Evolutionary conservation across 2,888 invertebrate genomes (phyloP).

Genomic region (Pseudolycoriella hygida): DNA sequence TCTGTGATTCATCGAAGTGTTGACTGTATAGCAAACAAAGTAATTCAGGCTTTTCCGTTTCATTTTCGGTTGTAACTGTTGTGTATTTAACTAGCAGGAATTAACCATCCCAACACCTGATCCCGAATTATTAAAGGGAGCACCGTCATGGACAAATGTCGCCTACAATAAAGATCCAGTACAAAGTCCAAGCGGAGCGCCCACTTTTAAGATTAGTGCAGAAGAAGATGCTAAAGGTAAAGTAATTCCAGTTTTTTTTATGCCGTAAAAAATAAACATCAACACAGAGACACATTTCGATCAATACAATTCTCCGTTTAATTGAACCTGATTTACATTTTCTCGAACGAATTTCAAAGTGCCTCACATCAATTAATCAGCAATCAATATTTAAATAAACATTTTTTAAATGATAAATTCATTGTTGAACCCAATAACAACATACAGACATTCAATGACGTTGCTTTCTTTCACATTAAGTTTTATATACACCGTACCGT

Average conservation of each 20-base stretch:
- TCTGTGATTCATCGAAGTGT: slow-evolving; percentile 55
- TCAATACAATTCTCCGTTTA: too few species aligned
- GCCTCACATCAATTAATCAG: too few species aligned
- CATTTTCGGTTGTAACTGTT: too few species aligned
- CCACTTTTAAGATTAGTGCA: slow-evolving; percentile 18
- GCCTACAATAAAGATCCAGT: slow-evolving; percentile 22
- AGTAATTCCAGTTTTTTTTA: too few species aligned
- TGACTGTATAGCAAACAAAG: slow-evolving; percentile 58
- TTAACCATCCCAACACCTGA: slow-evolving; percentile 6
- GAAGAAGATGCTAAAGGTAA: slow-evolving; percentile 42
- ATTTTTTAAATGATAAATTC: too few species aligned
- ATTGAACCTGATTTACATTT: too few species aligned
- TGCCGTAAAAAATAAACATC: slow-evolving; percentile 8
- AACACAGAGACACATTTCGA: neutral
- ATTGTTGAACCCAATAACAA: too few species aligned
- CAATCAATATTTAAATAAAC: too few species aligned
- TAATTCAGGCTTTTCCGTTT: slow-evolving; percentile 13
- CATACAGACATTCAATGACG: too few species aligned
- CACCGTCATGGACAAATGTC: slow-evolving; percentile 36
- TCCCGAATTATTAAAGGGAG: slow-evolving; percentile 30
- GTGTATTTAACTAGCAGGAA: slow-evolving; percentile 4
- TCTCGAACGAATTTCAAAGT: too few species aligned
- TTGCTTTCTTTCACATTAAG: too few species aligned
- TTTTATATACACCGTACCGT: too few species aligned
- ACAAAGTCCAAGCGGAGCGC: slow-evolving; percentile 19